Evolutionary conservation across 2,888 invertebrate species (phyloP), one percentile per base, ranked within the genome.

Genomic region (Autographa gamma): DNA sequence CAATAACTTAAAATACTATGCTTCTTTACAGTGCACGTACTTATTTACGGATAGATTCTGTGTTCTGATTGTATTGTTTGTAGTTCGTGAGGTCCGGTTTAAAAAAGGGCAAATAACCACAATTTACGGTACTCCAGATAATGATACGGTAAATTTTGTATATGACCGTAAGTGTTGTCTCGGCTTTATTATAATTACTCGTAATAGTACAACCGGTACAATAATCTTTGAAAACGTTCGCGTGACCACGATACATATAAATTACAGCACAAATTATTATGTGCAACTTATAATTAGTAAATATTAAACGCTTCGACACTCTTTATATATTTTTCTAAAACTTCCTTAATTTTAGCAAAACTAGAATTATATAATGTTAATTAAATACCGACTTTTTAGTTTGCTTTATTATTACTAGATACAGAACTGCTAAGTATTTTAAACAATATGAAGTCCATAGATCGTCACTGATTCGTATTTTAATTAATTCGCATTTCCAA

Each of bases 201-300:
- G 59, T 59, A 32, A 62, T 85, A 79, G 69, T 66, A 80, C 66
- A 78, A 77, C 87, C 87, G 79, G 87, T 67, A 56, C 81, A 71
- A 79, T 79, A 80, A 81, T 80, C 66, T 72, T 71, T 78, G 63
- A 68, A 76, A 78, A 76, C 70, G 69, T 75, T 90, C 86, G 89
- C 90, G 84, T 89, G 87, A 79, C 81, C 81, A 68, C 52, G 34
- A 78, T 82, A 83, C 84, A 88, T 88, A 84, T 78, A 81, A 71
- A 73, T 69, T 65, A 75, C 63, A 66, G 73, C 18, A 13, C 38
- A 11, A 78, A 31, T 61, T 62, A 70, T 66, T 66, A 34, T 61
- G 69, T 69, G 32, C 16, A 56, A 56, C 56, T 38, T 67, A 67
- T 74, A 64, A 74, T 77, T 62, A 70, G 60, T 74, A 66, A 73